phyloP scores from a whole-genome alignment of 2,113 vertebrate species.

The Apistogramma diplotaenia region DNA sequence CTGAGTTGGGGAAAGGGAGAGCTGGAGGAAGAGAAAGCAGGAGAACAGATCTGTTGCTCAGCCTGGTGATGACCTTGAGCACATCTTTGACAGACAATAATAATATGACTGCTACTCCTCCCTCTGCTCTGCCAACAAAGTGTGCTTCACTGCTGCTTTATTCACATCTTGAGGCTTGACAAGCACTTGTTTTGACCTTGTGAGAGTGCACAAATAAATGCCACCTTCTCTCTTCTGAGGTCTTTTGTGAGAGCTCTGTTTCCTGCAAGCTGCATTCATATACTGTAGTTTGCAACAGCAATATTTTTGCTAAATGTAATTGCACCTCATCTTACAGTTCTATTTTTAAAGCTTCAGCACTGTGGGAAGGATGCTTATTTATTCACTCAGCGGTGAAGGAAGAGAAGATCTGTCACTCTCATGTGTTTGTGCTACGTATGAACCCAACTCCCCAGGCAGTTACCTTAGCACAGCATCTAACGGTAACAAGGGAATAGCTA shows the following conservation, averaged over 20 bases:
- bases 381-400: neutral
- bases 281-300: neutral
- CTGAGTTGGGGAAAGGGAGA: slow-evolving; percentile 10
- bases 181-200: neutral
- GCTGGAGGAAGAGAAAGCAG: neutral
- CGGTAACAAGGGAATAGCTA: neutral
- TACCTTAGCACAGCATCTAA: neutral
- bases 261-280: neutral
- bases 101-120: slow-evolving; percentile 30
- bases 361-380: neutral
- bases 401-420: neutral
- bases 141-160: neutral
- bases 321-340: neutral
- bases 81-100: slow-evolving; percentile 64
- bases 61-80: slow-evolving; percentile 57
- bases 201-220: neutral
- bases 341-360: neutral
- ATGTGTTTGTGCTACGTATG: neutral
- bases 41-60: slow-evolving; percentile 44
- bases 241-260: too few species aligned
- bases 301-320: neutral
- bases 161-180: neutral
- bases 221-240: neutral
- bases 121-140: neutral
- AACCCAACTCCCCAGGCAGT: neutral